These are phyloP conservation scores for Vespertilio murinus DNA, from an alignment of 2,797 vertebrate genomes.

Conservation along the genomic window DNA sequence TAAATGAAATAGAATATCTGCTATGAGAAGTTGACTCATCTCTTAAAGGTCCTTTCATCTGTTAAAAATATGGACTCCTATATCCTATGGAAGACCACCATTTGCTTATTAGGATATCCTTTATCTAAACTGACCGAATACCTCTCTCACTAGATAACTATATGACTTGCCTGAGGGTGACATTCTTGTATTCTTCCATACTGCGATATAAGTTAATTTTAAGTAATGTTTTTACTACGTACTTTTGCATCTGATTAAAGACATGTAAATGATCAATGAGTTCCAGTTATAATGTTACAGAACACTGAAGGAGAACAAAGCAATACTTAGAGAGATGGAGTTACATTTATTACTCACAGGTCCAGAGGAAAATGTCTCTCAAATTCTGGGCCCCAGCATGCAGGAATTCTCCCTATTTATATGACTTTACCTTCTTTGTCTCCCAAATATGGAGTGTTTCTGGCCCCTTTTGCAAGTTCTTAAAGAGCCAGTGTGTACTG, in stretches of 20 bases:
- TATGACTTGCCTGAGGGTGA: conserved; percentile 62
- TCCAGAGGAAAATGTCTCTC: too few relatives aligned
- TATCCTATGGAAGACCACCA: neutral
- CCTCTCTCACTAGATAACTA: conserved; percentile 33
- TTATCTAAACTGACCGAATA: neutral
- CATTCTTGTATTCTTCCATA: conserved; percentile 2
- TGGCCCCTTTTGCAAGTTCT: too few relatives aligned
- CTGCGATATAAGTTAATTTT: conserved; percentile 58
- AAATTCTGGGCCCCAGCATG: too few relatives aligned
- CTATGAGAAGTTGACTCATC: neutral
- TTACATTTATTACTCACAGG: too few relatives aligned
- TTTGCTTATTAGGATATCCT: neutral
- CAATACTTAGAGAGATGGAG: too few relatives aligned
- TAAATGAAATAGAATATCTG: neutral
- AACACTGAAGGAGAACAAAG: too few relatives aligned
- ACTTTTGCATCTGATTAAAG: conserved; percentile 21
- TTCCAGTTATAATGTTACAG: neutral
- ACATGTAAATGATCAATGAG: neutral
- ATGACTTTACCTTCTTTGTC: too few relatives aligned
- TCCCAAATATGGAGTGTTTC: too few relatives aligned
- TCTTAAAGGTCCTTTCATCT: neutral
- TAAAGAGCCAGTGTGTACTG: too few relatives aligned
- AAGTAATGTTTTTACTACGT: neutral
- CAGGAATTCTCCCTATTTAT: too few relatives aligned
- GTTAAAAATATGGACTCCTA: neutral